Evolutionary conservation across 2,113 vertebrate species (phyloP), one percentile per base, ranked within the genome.

Genomic region (Salvelinus sp.): DNA sequence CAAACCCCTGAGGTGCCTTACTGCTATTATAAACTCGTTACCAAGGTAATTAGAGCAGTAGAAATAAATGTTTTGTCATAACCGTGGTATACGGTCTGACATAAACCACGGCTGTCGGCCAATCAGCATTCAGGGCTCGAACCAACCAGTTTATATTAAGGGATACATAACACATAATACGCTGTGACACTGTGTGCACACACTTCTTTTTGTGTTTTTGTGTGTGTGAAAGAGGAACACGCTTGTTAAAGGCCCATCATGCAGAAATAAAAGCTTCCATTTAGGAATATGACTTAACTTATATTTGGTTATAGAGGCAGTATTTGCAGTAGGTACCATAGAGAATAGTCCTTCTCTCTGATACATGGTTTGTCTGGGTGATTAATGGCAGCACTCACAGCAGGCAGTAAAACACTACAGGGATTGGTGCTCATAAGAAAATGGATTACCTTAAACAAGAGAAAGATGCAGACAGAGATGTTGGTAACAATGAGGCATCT

Each of bases 381-480:
- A 91, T 91, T 86, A 89, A 90, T 91, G 90, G 79, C 83, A 75
- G 77, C 73, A 70, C 83, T 88, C 81, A 65, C 47, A 73, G 57
- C 44, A 47, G 82, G 73, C 88, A 75, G 69, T 70, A 77, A 85
- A 87, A 86, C 85, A 89, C 83, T 85, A 85, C 80, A 76, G 82
- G 83, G 85, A 90, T 79, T 81, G 62, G 4, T 67, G 82, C 83
- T 87, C 82, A 84, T 79, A 76, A 77, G 77, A 74, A 90, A 86
- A 90, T 88, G 82, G 85, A 93, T 92, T 88, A 91, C 83, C 82
- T 89, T 87, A 87, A 91, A 92, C 85, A 84, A 81, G 86, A 88
- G 87, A 89, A 87, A 88, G 84, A 91, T 87, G 83, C 76, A 74
- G 80, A 85, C 79, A 75, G 79, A 79, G 77, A 69, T 23, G 84